Evolutionary conservation across 2,113 vertebrate species (phyloP).

Genomic region (Columbina picui): DNA sequence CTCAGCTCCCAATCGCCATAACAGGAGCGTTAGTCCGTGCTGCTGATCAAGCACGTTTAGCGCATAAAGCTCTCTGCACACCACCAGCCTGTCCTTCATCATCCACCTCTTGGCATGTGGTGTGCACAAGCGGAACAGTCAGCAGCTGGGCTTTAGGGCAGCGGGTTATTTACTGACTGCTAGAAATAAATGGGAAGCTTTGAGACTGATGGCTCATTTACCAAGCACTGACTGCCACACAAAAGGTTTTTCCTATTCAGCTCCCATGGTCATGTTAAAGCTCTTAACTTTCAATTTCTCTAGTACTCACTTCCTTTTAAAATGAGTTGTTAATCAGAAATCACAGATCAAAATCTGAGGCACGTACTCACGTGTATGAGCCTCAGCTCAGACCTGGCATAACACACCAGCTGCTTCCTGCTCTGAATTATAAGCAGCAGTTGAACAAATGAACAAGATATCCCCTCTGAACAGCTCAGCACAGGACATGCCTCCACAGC

Average conservation of each 20-base stretch:
- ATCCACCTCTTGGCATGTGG: background rate
- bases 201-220: background rate
- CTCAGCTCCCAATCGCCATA: rapidly evolving
- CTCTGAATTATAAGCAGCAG: background rate
- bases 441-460: background rate
- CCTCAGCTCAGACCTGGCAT: background rate
- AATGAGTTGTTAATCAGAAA: background rate
- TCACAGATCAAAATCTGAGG: background rate
- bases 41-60: background rate
- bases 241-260: background rate
- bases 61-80: background rate
- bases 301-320: background rate
- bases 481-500: background rate
- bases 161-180: background rate
- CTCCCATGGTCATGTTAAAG: background rate
- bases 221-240: background rate
- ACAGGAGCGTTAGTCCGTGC: background rate
- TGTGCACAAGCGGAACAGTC: background rate
- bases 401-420: background rate
- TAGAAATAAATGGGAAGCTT: background rate
- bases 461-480: too few species aligned
- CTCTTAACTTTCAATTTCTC: background rate
- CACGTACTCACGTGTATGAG: rapidly evolving
- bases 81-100: background rate
- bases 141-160: background rate